phyloP scores from a whole-genome alignment of 2,888 invertebrate species.

The Oscheius sp. region DNA sequence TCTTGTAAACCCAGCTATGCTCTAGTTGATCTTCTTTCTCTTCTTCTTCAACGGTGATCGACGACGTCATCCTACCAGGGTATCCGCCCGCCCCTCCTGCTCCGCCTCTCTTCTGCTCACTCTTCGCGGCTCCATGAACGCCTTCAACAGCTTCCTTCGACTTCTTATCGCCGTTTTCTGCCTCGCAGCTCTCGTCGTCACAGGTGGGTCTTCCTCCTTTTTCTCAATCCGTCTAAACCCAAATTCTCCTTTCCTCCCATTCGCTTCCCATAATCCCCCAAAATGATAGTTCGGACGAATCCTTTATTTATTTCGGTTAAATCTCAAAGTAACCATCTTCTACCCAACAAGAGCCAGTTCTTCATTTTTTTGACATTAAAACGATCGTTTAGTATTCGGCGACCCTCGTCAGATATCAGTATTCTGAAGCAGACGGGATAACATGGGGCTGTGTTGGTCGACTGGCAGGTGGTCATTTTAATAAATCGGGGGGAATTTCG shows the following conservation, averaged over 20 bases:
- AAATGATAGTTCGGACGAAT: too few relatives aligned
- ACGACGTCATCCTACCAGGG: not conserved
- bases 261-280: not conserved
- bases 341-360: too few relatives aligned
- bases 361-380: too few relatives aligned
- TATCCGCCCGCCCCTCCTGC: too few relatives aligned
- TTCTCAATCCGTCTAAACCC: not conserved
- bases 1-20: not conserved
- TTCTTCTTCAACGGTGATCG: not conserved
- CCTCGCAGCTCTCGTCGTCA: slow-evolving; percentile 3
- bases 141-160: slow-evolving; percentile 21
- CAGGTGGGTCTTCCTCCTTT: slow-evolving; percentile 13
- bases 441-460: too few relatives aligned
- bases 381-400: too few relatives aligned
- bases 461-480: too few relatives aligned
- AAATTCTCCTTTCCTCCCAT: not conserved
- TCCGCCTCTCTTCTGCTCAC: not conserved
- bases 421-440: not conserved
- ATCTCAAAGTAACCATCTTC: too few relatives aligned
- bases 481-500: too few relatives aligned
- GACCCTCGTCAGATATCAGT: not conserved
- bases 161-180: slow-evolving; percentile 2
- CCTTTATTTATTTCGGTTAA: too few relatives aligned
- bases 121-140: slow-evolving; percentile 26
- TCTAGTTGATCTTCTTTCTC: not conserved